Base-by-base conservation (phyloP, 1,140 invertebrate genomes). In the Drosophila bipectinata region DNA sequence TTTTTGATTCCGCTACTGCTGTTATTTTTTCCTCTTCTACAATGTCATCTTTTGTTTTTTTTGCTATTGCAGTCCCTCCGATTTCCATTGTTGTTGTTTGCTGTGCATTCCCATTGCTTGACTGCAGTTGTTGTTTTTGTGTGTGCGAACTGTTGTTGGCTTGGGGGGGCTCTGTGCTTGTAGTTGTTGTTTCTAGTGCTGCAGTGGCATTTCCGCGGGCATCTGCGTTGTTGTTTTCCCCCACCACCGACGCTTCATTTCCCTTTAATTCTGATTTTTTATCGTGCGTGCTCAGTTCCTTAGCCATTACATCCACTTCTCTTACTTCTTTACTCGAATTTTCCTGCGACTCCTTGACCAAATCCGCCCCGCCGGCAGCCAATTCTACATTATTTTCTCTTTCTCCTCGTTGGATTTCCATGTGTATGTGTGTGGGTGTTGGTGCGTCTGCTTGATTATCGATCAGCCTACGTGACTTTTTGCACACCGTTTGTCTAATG, bases 391-490 rank as follows among this genome's bases (percentile, higher is more conserved):
- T 81, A 85, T 84, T 87, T 82, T 85, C 69, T 63, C 82, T 64
- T 60, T 69, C 83, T 52, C 60, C 79, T 67, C 73, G 57, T 74
- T 75, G 69, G 55, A 68, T 87, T 71, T 88, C 82, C 82, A 87
- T 81, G 63, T 62, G 75, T 72, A 55, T 63, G 56, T 81, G 78
- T 77, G 61, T 56, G 41, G 66, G 56, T 68, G 54, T 66, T 41
- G 45, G 44, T 75, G 59, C 44, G 63, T 56, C 45, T 59, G 61
- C 14, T 15, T 67, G 83, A 88, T 82, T 87, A 87, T 87, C 75
- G 82, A 87, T 87, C 74, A 61, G 78, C 49, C 83, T 87, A 87
- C 82, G 82, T 87, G 82, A 87, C 83, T 44, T 14, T 18, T 44
- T 9, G 41, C 14, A 15, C 41, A 44, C 41, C 34, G 10, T 37